Percentiles rank a stretch among this genome's conserved stretches.
Conservation (phyloP, 2,888 invertebrate genomes). For the Sisyra nigra region DNA sequence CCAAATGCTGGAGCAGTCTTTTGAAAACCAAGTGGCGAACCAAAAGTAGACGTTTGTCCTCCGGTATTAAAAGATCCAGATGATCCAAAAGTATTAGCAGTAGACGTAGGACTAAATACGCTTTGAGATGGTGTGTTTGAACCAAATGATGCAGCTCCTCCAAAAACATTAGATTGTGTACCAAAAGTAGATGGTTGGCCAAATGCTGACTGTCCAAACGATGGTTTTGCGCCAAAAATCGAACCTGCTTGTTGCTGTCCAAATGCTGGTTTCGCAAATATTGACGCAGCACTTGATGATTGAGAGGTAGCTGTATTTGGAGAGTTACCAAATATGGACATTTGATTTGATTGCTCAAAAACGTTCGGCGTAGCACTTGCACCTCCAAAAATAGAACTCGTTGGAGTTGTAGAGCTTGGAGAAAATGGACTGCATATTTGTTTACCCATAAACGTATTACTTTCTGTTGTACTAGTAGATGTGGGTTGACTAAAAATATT, state of each 20-base stretch:
- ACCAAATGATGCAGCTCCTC: conserved; percentile 10
- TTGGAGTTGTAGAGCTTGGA: conserved; percentile 7
- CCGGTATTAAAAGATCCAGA: conserved; percentile 24
- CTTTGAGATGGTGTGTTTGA: conserved; percentile 3
- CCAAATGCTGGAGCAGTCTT: conserved; percentile 17
- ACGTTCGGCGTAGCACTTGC: conserved; percentile 10
- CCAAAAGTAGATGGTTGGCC: conserved; percentile 16
- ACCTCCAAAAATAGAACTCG: conserved; percentile 10
- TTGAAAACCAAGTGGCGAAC: conserved; percentile 20
- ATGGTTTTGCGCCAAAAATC: conserved; percentile 16
- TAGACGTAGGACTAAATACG: conserved; percentile 9
- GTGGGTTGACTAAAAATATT: conserved; percentile 1
- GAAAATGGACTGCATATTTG: conserved; percentile 13
- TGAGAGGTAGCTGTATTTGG: conserved; percentile 10
- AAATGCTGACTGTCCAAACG: conserved; percentile 19
- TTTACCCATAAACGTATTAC: conserved; percentile 16
- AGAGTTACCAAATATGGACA: conserved; percentile 13
- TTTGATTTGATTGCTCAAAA: conserved; percentile 18
- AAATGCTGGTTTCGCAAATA: conserved; percentile 20
- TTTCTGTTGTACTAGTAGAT: conserved; percentile 12
- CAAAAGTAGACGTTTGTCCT: conserved; percentile 24
- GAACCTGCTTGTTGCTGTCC: conserved; percentile 18
- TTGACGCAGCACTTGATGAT: conserved; percentile 2
- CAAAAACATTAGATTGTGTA: conserved; percentile 11
- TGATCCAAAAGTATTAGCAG: conserved; percentile 7